Evolutionary conservation across 2,113 vertebrate genomes (phyloP).

Genomic region (Lophotis ruficrista): DNA sequence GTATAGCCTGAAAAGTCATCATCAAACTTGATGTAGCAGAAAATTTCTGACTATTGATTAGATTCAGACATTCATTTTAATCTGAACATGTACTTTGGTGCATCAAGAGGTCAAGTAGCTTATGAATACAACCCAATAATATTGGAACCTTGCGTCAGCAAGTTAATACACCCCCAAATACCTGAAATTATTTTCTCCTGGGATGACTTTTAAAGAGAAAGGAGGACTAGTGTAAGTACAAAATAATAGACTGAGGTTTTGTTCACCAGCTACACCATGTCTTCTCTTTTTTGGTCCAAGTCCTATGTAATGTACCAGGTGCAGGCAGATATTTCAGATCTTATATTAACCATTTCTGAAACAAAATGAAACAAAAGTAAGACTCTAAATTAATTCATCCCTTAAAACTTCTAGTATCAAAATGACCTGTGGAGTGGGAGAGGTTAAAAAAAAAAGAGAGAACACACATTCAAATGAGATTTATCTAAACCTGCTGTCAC

Average conservation of each 20-base stretch:
- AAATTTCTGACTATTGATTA: constrained; percentile 55
- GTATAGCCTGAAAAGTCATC: constrained; percentile 24
- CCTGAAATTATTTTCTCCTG: background rate
- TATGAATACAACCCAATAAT: background rate
- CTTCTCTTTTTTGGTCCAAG: background rate
- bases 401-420: background rate
- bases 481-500: background rate
- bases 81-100: background rate
- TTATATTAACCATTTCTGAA: background rate
- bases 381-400: background rate
- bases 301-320: no score
- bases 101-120: constrained; percentile 34
- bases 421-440: background rate
- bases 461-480: background rate
- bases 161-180: background rate
- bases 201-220: background rate
- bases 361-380: background rate
- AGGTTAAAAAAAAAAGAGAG: background rate
- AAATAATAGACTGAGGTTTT: background rate
- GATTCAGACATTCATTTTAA: constrained; percentile 26
- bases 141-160: background rate
- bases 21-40: constrained; percentile 58
- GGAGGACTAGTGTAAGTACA: background rate
- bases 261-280: background rate
- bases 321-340: background rate